Evolutionary conservation across 2,797 vertebrate species (phyloP).

Genomic region (Crenuchus spilurus): DNA sequence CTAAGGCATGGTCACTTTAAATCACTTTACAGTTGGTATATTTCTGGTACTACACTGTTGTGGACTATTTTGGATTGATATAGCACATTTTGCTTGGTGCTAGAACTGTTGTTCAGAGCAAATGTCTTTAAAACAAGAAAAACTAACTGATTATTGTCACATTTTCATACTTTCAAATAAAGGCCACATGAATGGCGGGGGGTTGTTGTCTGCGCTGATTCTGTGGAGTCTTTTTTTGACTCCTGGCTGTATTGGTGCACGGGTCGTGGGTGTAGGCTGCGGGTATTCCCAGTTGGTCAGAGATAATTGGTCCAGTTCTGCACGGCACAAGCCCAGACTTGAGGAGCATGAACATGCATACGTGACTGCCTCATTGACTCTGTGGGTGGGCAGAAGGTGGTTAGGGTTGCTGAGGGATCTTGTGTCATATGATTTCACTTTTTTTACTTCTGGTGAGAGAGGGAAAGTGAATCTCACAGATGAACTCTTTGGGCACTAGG

Average conservation of each 20-base stretch:
- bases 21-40: no score
- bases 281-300: conserved; percentile 69
- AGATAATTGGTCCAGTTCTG: conserved; percentile 72
- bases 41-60: no score
- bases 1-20: no score
- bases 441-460: conserved; percentile 17
- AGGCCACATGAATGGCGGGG: conserved; percentile 9
- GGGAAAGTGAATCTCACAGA: conserved; percentile 41
- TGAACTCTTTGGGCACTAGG: conserved; percentile 30
- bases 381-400: conserved; percentile 70
- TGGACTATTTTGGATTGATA: no score
- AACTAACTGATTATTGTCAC: background rate
- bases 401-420: conserved; percentile 66
- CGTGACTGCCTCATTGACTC: conserved; percentile 71
- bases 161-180: conserved; percentile 34
- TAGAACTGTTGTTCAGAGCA: no score
- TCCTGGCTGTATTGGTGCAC: conserved; percentile 32
- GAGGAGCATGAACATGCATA: conserved; percentile 69
- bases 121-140: background rate
- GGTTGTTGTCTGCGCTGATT: conserved; percentile 15
- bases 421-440: conserved; percentile 58
- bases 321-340: conserved; percentile 73
- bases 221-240: conserved; percentile 21
- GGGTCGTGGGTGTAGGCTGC: conserved; percentile 36
- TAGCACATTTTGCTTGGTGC: no score